These are phyloP conservation scores for Cataglyphis hispanica DNA, from an alignment of 1,140 invertebrate genomes.

Conservation along the genomic window DNA sequence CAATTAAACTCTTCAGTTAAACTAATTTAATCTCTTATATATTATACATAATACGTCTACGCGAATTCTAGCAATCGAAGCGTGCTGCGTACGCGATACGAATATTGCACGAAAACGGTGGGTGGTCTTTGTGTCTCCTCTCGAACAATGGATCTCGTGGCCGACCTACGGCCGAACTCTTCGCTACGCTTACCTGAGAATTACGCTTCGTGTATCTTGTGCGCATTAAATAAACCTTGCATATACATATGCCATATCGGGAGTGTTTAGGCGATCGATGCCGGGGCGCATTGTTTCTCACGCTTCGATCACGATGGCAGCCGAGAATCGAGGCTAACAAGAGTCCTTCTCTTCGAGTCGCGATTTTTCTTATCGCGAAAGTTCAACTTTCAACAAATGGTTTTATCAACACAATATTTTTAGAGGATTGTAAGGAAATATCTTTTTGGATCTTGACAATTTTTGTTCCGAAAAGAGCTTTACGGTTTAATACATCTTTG, in stretches of 20 bases:
- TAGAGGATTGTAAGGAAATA: background rate
- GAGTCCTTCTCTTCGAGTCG: background rate
- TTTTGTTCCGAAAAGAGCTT: background rate
- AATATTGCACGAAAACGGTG: slow-evolving; percentile 43
- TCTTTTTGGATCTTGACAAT: background rate
- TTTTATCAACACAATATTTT: background rate
- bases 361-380: background rate
- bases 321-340: slow-evolving; percentile 10
- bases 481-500: too few species aligned
- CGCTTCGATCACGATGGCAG: slow-evolving; percentile 9
- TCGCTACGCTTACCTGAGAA: slow-evolving; percentile 37
- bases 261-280: slow-evolving; percentile 32
- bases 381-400: background rate
- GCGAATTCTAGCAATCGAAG: slow-evolving; percentile 8
- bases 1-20: slow-evolving; percentile 11
- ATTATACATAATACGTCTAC: background rate
- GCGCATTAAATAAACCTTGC: slow-evolving; percentile 23
- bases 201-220: slow-evolving; percentile 6
- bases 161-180: slow-evolving; percentile 9
- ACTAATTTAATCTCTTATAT: background rate
- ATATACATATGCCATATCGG: slow-evolving; percentile 9
- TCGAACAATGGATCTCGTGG: slow-evolving; percentile 44
- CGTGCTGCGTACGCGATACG: background rate
- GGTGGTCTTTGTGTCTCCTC: slow-evolving; percentile 53
- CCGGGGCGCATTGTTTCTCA: slow-evolving; percentile 48